A percentile compares a stretch with the other conserved stretches of the same genome.
Conservation (phyloP, 2,113 vertebrate genomes). For the Pterophyllum scalare region DNA sequence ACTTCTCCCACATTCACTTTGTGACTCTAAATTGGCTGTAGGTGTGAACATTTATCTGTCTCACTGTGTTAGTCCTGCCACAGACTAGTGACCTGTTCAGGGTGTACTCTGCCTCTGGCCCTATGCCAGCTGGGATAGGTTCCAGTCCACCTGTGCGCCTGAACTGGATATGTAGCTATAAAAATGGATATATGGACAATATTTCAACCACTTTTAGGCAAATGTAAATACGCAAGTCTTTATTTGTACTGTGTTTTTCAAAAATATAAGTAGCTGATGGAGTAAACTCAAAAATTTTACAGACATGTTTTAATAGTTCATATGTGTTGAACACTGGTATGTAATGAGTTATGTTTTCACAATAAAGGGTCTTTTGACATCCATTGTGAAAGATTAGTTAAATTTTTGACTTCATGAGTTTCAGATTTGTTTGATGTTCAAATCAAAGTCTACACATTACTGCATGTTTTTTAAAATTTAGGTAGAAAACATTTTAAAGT, state of each 20-base stretch:
- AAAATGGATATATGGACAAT: background rate
- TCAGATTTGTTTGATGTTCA: slow-evolving; percentile 28
- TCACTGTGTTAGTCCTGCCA: background rate
- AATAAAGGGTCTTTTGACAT: background rate
- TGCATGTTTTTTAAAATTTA: slow-evolving; percentile 5
- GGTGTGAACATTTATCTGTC: background rate
- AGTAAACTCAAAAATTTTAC: background rate
- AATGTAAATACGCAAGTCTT: background rate
- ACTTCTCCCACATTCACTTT: background rate
- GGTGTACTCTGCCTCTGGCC: background rate
- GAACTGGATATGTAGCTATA: background rate
- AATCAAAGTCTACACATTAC: background rate
- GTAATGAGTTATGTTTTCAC: slow-evolving; percentile 25
- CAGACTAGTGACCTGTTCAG: background rate
- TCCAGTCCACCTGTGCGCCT: background rate
- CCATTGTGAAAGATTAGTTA: slow-evolving; percentile 3
- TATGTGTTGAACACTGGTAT: background rate
- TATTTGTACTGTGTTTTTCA: background rate
- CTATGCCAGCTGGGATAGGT: background rate
- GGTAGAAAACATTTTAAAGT: background rate
- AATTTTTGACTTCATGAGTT: slow-evolving; percentile 6
- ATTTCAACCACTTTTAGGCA: background rate
- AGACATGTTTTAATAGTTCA: background rate
- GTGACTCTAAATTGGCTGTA: background rate
- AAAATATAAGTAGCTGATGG: background rate